Percentiles rank a stretch among this genome's conserved stretches.
Evolutionary conservation across 2,888 invertebrate genomes (phyloP).

Genomic region (Cosmia pyralina): DNA sequence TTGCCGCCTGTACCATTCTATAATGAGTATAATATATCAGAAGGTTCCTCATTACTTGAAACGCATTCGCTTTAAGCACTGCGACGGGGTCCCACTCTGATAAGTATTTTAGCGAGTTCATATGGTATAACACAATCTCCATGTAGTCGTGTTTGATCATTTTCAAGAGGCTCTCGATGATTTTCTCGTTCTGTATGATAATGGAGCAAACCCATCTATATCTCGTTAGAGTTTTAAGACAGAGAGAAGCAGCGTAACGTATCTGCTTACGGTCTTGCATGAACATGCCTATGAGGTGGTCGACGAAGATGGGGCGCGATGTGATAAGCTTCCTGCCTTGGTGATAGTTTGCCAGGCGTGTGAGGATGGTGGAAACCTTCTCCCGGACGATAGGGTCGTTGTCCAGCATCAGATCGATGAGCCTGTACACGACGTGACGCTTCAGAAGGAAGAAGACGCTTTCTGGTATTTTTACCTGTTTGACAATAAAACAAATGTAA

Average conservation of each 20-base stretch:
- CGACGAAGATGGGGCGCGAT: slow-evolving; percentile 73
- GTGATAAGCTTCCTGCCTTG: slow-evolving; percentile 80
- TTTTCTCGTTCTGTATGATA: slow-evolving; percentile 72
- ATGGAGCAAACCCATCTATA: slow-evolving; percentile 76
- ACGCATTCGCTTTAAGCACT: slow-evolving; percentile 81
- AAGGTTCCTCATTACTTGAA: slow-evolving; percentile 78
- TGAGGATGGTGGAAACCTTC: slow-evolving; percentile 80
- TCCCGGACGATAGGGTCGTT: slow-evolving; percentile 81
- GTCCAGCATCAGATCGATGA: slow-evolving; percentile 80
- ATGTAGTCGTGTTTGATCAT: slow-evolving; percentile 81
- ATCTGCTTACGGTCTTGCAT: slow-evolving; percentile 83
- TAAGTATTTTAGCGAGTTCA: slow-evolving; percentile 79
- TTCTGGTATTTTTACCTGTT: slow-evolving; percentile 84
- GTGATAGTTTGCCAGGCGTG: slow-evolving; percentile 75
- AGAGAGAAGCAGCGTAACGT: slow-evolving; percentile 81
- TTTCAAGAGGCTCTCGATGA: slow-evolving; percentile 81
- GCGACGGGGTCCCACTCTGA: slow-evolving; percentile 79
- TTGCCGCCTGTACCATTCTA: slow-evolving; percentile 75
- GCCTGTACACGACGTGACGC: slow-evolving; percentile 79
- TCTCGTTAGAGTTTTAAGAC: slow-evolving; percentile 76
- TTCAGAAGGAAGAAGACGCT: slow-evolving; percentile 80
- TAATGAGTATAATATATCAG: slow-evolving; percentile 74
- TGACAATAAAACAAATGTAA: slow-evolving; percentile 4
- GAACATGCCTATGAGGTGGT: slow-evolving; percentile 77
- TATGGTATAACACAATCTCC: slow-evolving; percentile 79